Evolutionary conservation across 2,113 vertebrate genomes (phyloP), one percentile per base, ranked within the genome.

Genomic region (Oxyruncus cristatus): DNA sequence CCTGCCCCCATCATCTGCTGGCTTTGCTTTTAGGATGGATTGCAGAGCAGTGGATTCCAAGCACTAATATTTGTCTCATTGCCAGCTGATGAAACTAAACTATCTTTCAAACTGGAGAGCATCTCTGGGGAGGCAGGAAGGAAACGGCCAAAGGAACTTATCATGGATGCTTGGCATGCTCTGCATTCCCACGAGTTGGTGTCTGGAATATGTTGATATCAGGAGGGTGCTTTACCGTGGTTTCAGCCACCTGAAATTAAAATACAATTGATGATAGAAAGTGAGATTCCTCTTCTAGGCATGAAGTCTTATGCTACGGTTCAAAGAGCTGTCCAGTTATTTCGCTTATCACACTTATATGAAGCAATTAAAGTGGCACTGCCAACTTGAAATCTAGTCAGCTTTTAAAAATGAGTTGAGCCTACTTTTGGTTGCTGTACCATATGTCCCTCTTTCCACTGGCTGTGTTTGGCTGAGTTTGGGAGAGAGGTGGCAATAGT

Each of bases 161-260:
- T 88, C 75, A 28, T 0, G 2, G 75, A 47, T 81, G 39, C 39
- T 80, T 1, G 5, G 55, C 72, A 27, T 47, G 84, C 30, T 2
- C 18, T 79, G n/a, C 37, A 22, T 88, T 82, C 53, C 66, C 33
- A 30, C 52, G 50, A n/a, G 42, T 79, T 59, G 41, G 6, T 80
- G 33, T 81, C 79, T 94, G 85, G 72, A 86, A 23, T 63, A 80
- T 58, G 55, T 63, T 94, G 72, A 28, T 88, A 92, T 80, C 67
- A 44, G 63, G 42, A 90, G 32, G 17, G 14, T 0, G 0, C 47
- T 71, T 95, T 28, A 46, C 59, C 4, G 0, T 67, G 30, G 35
- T 88, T 80, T 85, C 75, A 92, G 68, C 78, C 55, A 66, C 33
- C 39, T 89, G 41, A 73, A 96, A 94, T 93, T 35, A 88, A 96